Base-by-base conservation (phyloP, 2,113 vertebrate species). In the Cyanistes caeruleus region DNA sequence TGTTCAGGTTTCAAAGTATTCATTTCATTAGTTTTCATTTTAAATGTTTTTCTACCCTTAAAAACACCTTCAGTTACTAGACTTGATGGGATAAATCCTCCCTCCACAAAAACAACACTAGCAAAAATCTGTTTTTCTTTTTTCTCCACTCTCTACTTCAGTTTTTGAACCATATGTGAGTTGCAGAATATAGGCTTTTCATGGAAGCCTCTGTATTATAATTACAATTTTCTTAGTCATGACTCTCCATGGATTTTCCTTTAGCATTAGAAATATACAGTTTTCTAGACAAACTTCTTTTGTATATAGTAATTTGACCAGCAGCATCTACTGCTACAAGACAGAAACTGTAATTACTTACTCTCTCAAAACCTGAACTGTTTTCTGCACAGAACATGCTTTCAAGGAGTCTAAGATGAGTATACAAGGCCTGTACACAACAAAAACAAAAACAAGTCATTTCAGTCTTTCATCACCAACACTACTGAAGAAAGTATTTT, bases 391-490 rank as follows among this genome's bases (percentile, higher is more conserved):
- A 44, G 98, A 98, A 90, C 98, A 98, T 24, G 98, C 97, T 98
- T 99, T 99, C 84, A 99, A 97, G 78, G 99, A 99, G 95, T 99
- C 99, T 89, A 99, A 98, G 93, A 99, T 98, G 33, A 99, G 99
- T 97, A 99, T 99, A 67, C 99, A 99, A 31, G 99, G 99, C 94
- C 99, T 99, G 91, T 43, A 93, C 49, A 95, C 27, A 96, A 81
- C 19, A 96, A 90, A 59, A 92, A 87, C 44, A 86, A 49, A 37
- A 89, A 69, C 55, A 94, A 48, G 83, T 69, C 7, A 88, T 5
- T 59, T 58, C 41, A 75, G 44, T 41, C 49, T 58, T 89, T 55
- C 53, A 73, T 39, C 62, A 83, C 23, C 12, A 91, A 86, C 16
- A 44, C 12, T 41, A 73, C 7, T 23, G 21, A 83, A 88, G 9